A percentile compares a stretch with the other conserved stretches of the same genome.
Conservation (phyloP, 2,797 vertebrate species). For the Champsocephalus esox region DNA sequence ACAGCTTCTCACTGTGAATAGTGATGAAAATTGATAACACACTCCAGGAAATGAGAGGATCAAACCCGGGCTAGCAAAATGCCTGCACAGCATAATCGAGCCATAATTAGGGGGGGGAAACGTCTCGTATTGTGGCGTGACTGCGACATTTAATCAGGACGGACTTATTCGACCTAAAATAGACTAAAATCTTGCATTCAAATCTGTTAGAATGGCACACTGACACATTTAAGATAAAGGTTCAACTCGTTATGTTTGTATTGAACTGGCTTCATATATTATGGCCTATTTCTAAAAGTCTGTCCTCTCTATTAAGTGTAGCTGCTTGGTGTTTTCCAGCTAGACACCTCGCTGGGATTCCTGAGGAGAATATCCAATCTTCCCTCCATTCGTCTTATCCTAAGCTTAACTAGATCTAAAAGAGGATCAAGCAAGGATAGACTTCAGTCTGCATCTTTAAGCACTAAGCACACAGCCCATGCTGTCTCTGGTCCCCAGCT, state of each 20-base stretch:
- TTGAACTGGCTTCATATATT: not conserved
- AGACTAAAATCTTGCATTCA: not conserved
- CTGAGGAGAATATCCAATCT: slow-evolving; percentile 56
- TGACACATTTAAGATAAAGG: slow-evolving; percentile 1
- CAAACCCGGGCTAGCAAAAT: slow-evolving; percentile 52
- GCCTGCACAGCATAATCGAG: slow-evolving; percentile 52
- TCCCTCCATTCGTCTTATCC: slow-evolving; percentile 56
- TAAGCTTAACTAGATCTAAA: slow-evolving; percentile 68
- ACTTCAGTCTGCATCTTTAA: slow-evolving; percentile 66
- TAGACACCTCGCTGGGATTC: slow-evolving; percentile 45
- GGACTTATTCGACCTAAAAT: not conserved
- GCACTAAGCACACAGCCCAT: slow-evolving; percentile 53
- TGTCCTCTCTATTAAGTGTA: slow-evolving; percentile 38
- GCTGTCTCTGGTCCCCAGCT: slow-evolving; percentile 47
- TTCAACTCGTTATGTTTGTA: not conserved
- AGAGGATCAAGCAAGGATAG: slow-evolving; percentile 64
- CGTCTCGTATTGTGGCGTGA: slow-evolving; percentile 26
- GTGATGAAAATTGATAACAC: slow-evolving; percentile 75
- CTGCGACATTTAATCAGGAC: slow-evolving; percentile 19
- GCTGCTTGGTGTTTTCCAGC: slow-evolving; percentile 39
- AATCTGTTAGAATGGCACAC: slow-evolving; percentile 5
- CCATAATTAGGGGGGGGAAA: slow-evolving; percentile 41
- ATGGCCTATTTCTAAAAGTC: not conserved
- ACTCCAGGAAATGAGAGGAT: slow-evolving; percentile 68
- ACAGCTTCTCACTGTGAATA: slow-evolving; percentile 55